Base-by-base conservation (phyloP, 1,140 invertebrate species). In the Aphaenogaster rudis region DNA sequence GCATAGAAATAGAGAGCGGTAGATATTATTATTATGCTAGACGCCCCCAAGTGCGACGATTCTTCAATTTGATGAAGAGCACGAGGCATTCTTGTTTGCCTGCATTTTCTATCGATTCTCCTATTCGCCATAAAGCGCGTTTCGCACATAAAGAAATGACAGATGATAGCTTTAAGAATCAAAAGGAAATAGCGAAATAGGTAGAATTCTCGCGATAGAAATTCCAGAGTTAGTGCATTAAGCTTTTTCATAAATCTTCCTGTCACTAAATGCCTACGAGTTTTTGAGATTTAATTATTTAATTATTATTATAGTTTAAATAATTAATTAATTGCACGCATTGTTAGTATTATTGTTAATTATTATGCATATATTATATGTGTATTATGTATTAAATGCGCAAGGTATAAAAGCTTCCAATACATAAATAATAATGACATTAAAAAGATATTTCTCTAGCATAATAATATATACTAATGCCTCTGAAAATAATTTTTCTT, bases 21-120 rank as follows among this genome's bases (percentile, higher is more conserved):
- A 57, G 21, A 36, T 72, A 21, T 81, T 59, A 71, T 74, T 82
- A 72, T 82, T 39, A n/a, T 81, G 28, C 66, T 15, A 52, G 28
- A 21, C 28, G 0, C 28, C 28, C 28, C 28, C 42, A 50, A 79
- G 28, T 45, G 36, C 50, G 17, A 42, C 64, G 28, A 74, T 61
- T 45, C 67, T 82, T 72, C 28, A 3, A 15, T 82, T 61, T 61
- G 67, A 74, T 72, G 28, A 48, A 82, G 54, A 59, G 21, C 66
- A 28, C 11, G 8, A 33, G 42, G 6, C 5, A 48, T 74, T 48
- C 17, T 36, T 36, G 52, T 15, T 15, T 11, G 11, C 11, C 36
- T 13, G 52, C 52, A 57, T 72, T 72, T 61, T 61, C 9, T 54
- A 72, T 33, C 52, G 79, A 72, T 57, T 82, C 66, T 15, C 13